These are phyloP conservation scores for Hycleus phaleratus DNA, from an alignment of 1,140 invertebrate species.

Conservation along the genomic window DNA sequence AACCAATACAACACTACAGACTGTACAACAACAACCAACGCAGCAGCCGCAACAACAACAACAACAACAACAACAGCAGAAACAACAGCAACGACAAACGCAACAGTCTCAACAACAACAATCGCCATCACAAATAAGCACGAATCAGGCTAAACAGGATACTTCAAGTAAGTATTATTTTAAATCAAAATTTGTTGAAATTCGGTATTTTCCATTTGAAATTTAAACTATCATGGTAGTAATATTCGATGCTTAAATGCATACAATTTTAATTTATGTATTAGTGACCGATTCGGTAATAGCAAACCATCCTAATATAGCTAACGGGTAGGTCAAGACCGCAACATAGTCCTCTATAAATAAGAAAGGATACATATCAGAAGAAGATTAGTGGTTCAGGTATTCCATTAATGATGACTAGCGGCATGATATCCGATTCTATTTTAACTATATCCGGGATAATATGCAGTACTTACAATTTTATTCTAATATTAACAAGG, in stretches of 20 bases:
- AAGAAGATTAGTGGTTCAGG: not conserved
- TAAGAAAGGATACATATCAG: constrained; percentile 11
- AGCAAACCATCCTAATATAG: too few species aligned
- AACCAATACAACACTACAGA: constrained; percentile 22
- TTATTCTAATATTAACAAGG: constrained; percentile 2
- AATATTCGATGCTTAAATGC: too few species aligned
- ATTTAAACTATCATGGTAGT: too few species aligned
- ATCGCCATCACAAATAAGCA: not conserved
- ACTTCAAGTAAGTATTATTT: constrained; percentile 33
- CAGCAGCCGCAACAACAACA: not conserved
- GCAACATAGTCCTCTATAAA: not conserved
- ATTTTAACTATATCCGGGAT: not conserved
- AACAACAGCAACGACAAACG: not conserved
- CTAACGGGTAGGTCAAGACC: too few species aligned
- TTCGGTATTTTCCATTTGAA: too few species aligned
- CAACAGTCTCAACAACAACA: constrained; percentile 2
- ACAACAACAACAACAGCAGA: constrained; percentile 3
- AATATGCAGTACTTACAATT: not conserved
- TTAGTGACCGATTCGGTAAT: too few species aligned
- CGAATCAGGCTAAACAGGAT: constrained; percentile 30
- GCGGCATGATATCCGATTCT: not conserved
- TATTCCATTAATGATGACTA: constrained; percentile 11
- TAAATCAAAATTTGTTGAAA: too few species aligned
- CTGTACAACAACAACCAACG: constrained; percentile 15
- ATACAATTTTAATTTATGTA: too few species aligned